Conservation (phyloP, 1,140 invertebrate genomes). For the Anadara kagoshimensis region DNA sequence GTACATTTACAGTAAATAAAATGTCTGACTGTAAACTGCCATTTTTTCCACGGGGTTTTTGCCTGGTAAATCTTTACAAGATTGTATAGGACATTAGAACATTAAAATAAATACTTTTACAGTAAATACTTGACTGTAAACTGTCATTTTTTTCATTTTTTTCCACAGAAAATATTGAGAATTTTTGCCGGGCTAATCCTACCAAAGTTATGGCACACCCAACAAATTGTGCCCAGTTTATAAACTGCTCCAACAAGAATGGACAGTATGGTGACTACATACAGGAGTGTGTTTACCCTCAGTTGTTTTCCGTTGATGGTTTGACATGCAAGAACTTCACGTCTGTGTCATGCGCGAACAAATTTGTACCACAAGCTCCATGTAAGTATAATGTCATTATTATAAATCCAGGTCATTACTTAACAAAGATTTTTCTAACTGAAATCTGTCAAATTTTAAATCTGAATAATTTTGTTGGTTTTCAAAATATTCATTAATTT, state of each 20-base stretch:
- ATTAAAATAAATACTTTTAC: neutral
- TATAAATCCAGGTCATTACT: no score
- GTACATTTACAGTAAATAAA: no score
- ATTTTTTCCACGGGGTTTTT: no score
- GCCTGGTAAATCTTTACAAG: neutral
- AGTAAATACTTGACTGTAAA: no score
- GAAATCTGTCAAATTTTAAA: no score
- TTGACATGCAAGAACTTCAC: slow-evolving; percentile 54
- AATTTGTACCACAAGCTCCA: slow-evolving; percentile 59
- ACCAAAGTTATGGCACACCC: slow-evolving; percentile 23
- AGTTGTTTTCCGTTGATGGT: slow-evolving; percentile 46
- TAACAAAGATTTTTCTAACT: no score
- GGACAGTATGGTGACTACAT: slow-evolving; percentile 48
- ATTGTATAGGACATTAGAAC: neutral
- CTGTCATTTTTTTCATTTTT: no score
- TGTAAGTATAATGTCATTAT: slow-evolving; percentile 52
- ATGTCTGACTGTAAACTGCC: no score
- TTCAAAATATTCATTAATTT: no score
- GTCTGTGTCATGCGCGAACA: slow-evolving; percentile 45
- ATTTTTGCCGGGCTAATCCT: slow-evolving; percentile 32
- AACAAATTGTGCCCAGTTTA: slow-evolving; percentile 27
- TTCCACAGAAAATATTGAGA: slow-evolving; percentile 36
- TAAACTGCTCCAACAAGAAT: slow-evolving; percentile 29
- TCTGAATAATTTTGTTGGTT: no score
- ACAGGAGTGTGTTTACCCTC: slow-evolving; percentile 56